A percentile compares a stretch with the other conserved stretches of the same genome.
phyloP scores from a whole-genome alignment of 2,113 vertebrate genomes.

The Gymnorhina tibicen region DNA sequence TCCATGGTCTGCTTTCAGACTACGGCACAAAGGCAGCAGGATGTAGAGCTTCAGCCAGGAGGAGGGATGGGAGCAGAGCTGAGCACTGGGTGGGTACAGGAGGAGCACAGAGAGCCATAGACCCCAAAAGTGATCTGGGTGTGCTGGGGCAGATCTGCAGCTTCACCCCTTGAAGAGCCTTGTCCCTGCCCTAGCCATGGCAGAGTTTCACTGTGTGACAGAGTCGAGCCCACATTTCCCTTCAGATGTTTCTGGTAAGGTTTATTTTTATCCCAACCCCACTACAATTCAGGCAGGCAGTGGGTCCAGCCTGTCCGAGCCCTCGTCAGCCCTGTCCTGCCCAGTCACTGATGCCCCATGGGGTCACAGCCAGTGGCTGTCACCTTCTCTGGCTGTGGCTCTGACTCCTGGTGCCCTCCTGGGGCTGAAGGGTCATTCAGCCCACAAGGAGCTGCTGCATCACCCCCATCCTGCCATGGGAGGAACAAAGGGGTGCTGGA shows the following conservation, averaged over 20 bases:
- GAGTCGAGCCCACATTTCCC: background rate
- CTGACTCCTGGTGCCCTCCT: rapidly evolving
- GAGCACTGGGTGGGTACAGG: background rate
- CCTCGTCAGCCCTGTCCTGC: background rate
- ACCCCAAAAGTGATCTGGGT: rapidly evolving
- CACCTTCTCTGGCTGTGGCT: background rate
- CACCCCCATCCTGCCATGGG: rapidly evolving
- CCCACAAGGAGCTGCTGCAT: background rate
- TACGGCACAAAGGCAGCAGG: background rate
- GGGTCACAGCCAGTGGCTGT: background rate
- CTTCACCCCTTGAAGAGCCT: no score
- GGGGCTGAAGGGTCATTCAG: background rate
- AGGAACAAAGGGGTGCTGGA: background rate
- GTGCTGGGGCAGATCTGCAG: background rate
- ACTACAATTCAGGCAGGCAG: rapidly evolving
- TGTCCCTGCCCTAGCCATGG: background rate
- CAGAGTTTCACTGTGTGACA: background rate
- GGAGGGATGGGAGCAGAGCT: background rate
- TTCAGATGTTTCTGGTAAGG: background rate
- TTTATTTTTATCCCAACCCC: background rate
- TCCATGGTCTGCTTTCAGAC: background rate
- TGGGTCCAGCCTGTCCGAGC: background rate
- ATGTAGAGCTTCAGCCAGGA: background rate
- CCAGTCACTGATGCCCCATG: rapidly evolving
- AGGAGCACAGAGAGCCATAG: background rate